Percentiles rank a stretch among this genome's conserved stretches.
These are phyloP conservation scores for Phenacoccus solenopsis DNA, from an alignment of 1,140 invertebrate species.

Conservation along the genomic window DNA sequence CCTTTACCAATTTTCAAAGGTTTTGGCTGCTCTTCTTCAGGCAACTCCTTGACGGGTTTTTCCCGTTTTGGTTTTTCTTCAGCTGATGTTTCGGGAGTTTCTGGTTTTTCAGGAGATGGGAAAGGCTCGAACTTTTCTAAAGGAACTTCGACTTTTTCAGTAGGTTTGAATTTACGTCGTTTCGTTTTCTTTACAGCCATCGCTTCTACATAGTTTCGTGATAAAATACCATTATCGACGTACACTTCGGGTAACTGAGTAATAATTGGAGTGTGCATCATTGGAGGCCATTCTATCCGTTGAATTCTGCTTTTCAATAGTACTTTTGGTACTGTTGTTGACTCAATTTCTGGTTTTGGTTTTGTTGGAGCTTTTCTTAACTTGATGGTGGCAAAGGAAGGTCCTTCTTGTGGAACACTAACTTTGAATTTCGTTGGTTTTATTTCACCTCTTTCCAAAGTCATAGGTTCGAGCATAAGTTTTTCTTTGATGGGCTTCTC, in stretches of 20 bases:
- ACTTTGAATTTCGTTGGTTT: constrained; percentile 37
- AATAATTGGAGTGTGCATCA: constrained; percentile 27
- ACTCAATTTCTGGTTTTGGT: constrained; percentile 38
- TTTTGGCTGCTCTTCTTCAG: constrained; percentile 23
- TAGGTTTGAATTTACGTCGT: constrained; percentile 30
- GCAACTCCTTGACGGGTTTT: constrained; percentile 23
- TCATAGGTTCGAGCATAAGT: constrained; percentile 15
- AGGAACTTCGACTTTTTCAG: constrained; percentile 34
- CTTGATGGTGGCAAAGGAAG: constrained; percentile 47
- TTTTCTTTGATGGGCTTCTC: constrained; percentile 18
- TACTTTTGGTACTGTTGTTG: constrained; percentile 44
- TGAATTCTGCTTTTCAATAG: constrained; percentile 49
- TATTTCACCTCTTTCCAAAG: constrained; percentile 34
- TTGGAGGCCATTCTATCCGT: constrained; percentile 36
- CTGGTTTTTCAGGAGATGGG: constrained; percentile 42
- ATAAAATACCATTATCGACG: constrained; percentile 47
- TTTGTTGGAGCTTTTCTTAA: constrained; percentile 43
- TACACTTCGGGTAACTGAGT: constrained; percentile 13
- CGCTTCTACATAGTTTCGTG: constrained; percentile 54
- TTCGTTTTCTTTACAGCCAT: constrained; percentile 46
- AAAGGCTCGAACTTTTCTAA: constrained; percentile 40
- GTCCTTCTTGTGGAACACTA: constrained; percentile 34
- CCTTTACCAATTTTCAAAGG: constrained; percentile 26
- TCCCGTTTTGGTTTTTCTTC: constrained; percentile 34
- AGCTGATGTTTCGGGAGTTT: constrained; percentile 33